These are phyloP conservation scores for Elymnias hypermnestra DNA, from an alignment of 1,140 invertebrate genomes.

Conservation along the genomic window DNA sequence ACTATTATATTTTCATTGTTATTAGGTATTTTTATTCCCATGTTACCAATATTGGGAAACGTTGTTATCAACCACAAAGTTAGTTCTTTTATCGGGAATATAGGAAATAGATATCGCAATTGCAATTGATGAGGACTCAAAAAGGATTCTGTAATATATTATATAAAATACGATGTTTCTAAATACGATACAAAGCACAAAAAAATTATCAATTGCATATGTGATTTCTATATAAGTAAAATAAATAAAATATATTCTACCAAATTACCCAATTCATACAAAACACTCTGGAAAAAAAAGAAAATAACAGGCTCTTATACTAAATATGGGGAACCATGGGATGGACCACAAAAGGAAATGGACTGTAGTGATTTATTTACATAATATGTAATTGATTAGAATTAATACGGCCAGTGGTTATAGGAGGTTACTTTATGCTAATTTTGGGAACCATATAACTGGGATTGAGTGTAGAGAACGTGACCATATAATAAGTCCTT, in stretches of 20 bases:
- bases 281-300: conserved; percentile 50
- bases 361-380: neutral
- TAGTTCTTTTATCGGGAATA: conserved; percentile 37
- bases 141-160: no score
- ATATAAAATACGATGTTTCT: neutral
- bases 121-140: conserved; percentile 16
- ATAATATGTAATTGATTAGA: neutral
- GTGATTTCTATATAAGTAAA: conserved; percentile 29
- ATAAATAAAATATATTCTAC: conserved; percentile 46
- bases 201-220: conserved; percentile 25
- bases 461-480: neutral
- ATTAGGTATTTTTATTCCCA: neutral
- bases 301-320: conserved; percentile 18
- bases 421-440: neutral
- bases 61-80: conserved; percentile 42
- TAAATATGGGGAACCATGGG: neutral
- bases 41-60: conserved; percentile 7
- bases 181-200: neutral
- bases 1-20: neutral
- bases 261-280: conserved; percentile 53
- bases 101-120: conserved; percentile 31
- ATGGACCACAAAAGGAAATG: neutral
- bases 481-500: neutral
- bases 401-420: neutral
- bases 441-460: neutral